Evolutionary conservation across 2,888 invertebrate species (phyloP), one percentile per base, ranked within the genome.

Genomic region (Cheilosia grossa): DNA sequence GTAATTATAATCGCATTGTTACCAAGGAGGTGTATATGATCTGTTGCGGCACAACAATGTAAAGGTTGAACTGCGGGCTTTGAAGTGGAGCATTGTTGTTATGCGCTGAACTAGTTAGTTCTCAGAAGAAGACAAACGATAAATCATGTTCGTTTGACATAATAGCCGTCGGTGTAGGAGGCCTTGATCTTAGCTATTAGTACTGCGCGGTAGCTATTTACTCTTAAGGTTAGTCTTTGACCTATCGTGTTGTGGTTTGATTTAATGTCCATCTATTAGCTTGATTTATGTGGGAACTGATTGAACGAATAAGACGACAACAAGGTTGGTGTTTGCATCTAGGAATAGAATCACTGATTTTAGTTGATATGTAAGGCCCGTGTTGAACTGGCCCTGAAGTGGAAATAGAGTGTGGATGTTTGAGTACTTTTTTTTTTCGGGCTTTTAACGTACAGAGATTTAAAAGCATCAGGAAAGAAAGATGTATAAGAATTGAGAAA

Each of bases 101-200:
- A 49, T 58, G 13, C 24, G n/a, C 7, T 61, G 47, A 47, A 44
- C 47, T 56, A 37, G 54, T 21, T 47, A 42, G 37, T 72, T 82
- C 64, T 77, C n/a, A 42, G 77, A 54, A 61, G n/a, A 64, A 49
- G 13, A 58, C 13, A 64, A n/a, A 61, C 30, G 27, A 56, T 82
- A 66, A 77, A 82, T 82, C 82, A 77, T 82, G 70, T 61, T 77
- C 66, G 33, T 15, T 54, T 54, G 72, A 82, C 72, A 27, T 82
- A 70, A 40, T 66, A 47, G 49, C 30, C 17, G 54, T 42, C 64
- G 17, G 40, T 30, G 54, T 1, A 30, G 40, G 1, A 49, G 33
- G 9, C 77, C 82, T 82, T 82, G 82, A 67, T 82, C 70, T 77
- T 66, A 72, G 49, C n/a, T 51, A 27, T 59, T 42, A 42, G 9